These are phyloP conservation scores for Anas capensis DNA, from an alignment of 2,797 vertebrate species.

Conservation along the genomic window DNA sequence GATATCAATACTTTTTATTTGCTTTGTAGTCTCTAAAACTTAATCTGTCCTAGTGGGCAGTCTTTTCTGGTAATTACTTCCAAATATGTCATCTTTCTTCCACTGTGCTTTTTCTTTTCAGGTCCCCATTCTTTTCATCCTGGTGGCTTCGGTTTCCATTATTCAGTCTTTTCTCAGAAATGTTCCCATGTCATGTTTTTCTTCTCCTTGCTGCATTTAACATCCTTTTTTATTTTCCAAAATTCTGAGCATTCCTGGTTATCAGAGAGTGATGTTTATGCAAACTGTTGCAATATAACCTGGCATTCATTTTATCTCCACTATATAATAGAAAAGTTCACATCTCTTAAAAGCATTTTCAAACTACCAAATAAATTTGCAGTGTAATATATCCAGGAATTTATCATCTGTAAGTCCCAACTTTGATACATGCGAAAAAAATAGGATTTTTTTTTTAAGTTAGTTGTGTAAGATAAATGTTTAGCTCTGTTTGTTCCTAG, in stretches of 20 bases:
- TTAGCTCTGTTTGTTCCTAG: background rate
- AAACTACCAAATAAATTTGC: background rate
- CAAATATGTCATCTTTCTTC: background rate
- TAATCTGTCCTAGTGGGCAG: background rate
- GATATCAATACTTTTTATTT: background rate
- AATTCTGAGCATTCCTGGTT: background rate
- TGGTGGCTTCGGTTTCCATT: background rate
- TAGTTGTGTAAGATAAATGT: background rate
- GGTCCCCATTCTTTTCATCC: background rate
- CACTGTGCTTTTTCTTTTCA: background rate
- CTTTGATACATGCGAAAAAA: background rate
- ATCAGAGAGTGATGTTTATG: background rate
- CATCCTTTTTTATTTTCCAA: background rate
- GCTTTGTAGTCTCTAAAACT: background rate
- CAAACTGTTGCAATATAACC: background rate
- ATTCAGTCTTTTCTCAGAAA: background rate
- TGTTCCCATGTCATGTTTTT: background rate
- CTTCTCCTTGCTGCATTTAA: background rate
- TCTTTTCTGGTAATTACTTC: background rate
- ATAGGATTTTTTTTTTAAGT: no score
- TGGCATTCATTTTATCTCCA: background rate
- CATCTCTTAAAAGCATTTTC: background rate
- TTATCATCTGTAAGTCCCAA: background rate
- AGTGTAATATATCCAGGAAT: background rate
- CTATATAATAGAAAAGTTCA: background rate